Base-by-base conservation (phyloP, 2,797 vertebrate genomes). In the Pangasius macronema region DNA sequence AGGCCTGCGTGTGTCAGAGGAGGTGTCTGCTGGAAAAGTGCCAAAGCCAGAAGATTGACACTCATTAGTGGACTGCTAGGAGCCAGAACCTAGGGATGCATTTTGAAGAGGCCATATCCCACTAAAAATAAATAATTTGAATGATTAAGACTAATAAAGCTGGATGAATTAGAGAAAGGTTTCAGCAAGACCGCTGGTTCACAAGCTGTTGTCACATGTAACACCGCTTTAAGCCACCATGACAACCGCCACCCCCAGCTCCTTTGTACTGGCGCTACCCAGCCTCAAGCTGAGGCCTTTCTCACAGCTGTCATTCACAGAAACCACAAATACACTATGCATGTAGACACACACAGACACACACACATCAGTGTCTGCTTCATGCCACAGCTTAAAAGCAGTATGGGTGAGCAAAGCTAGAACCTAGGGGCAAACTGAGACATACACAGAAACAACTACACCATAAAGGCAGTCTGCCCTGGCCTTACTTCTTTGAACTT, bases 81-180 rank as follows among this genome's bases (percentile, higher is more conserved):
- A 93, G 95, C 92, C 91, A 89, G 57, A 27, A 83, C 87, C 88
- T 70, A 83, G 30, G 84, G 89, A 87, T 82, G 81, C 55, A 46
- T 57, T 55, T 61, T 89, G 86, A 88, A 91, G 91, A 92, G 92
- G 94, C 94, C 93, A 93, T 92, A 93, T 96, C 94, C 92, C 92
- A 92, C 95, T 96, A 96, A 96, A 96, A 96, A 96, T 96, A 96
- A 94, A 95, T 94, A 65, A 95, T 96, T 92, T 92, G 88, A 93
- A 93, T 96, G 96, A 96, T 96, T 96, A 95, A 96, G 95, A 94
- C 93, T 95, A 95, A 95, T 95, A 88, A 93, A 93, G 91, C 92
- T 89, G 65, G 87, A 94, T 93, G 92, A 94, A 93, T 94, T 92
- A 91, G 89, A 91, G 90, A 91, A 92, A 92, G 89, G 93, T 88